Percentiles rank a stretch among this genome's conserved stretches.
Evolutionary conservation across 2,797 vertebrate species (phyloP).

Genomic region (Peromyscus aztecus): DNA sequence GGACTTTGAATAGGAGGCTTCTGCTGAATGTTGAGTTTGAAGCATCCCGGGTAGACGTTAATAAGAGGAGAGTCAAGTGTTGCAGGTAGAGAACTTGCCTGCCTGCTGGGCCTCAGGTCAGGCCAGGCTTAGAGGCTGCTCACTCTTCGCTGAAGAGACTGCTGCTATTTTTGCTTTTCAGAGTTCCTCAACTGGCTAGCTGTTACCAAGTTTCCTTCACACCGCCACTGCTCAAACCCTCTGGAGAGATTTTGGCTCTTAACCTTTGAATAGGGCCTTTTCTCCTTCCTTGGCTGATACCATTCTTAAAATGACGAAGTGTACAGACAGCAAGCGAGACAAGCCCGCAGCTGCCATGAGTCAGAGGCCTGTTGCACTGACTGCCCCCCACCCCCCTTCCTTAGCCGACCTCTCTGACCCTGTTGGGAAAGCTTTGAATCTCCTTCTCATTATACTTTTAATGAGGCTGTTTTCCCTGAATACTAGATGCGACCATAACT

Average conservation of each 20-base stretch:
- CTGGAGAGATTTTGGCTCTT: neutral
- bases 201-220: neutral
- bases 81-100: neutral
- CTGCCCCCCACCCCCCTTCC: too few relatives aligned
- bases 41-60: neutral
- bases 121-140: neutral
- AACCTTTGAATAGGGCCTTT: slow-evolving; percentile 34
- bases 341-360: neutral
- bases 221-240: neutral
- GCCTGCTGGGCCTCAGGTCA: neutral
- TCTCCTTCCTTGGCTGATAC: neutral
- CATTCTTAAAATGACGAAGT: slow-evolving; percentile 45
- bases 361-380: neutral
- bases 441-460: slow-evolving; percentile 72
- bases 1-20: neutral
- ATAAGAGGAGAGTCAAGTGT: neutral
- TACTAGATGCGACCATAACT: slow-evolving; percentile 70
- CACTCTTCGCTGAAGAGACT: neutral
- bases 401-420: slow-evolving; percentile 20
- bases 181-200: neutral
- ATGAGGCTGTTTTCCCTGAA: slow-evolving; percentile 75
- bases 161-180: neutral
- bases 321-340: neutral
- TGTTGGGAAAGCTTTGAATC: slow-evolving; percentile 36
- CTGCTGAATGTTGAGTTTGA: neutral